A percentile compares a stretch with the other conserved stretches of the same genome.
These are phyloP conservation scores for Myotis brandtii DNA, from an alignment of 2,113 vertebrate species.

Conservation along the genomic window DNA sequence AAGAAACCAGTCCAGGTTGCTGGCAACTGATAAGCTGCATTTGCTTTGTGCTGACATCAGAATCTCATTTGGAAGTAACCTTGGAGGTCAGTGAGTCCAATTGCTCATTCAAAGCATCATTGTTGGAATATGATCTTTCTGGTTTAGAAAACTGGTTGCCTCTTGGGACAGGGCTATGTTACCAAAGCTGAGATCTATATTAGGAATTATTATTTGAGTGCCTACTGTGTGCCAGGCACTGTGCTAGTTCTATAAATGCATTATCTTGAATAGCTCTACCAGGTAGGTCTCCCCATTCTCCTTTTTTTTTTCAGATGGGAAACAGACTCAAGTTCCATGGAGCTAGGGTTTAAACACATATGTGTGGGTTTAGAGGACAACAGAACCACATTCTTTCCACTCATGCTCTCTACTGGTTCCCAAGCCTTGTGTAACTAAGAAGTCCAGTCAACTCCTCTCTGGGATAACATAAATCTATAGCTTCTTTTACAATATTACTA, in stretches of 20 bases:
- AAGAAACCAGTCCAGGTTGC: neutral
- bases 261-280: neutral
- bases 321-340: neutral
- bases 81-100: neutral
- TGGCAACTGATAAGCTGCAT: neutral
- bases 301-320: neutral
- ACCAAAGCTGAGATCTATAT: neutral
- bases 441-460: neutral
- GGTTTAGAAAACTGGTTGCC: neutral
- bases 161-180: neutral
- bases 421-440: neutral
- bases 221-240: neutral
- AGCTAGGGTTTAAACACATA: neutral
- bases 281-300: neutral
- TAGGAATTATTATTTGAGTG: neutral
- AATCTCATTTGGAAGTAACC: conserved; percentile 4
- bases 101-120: neutral
- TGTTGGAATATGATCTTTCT: neutral
- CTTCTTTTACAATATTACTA: conserved; percentile 4
- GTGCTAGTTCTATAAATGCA: neutral
- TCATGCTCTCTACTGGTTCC: neutral
- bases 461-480: neutral
- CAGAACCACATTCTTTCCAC: neutral
- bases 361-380: neutral
- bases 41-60: conserved; percentile 16